These are phyloP conservation scores for Micropterix aruncella DNA, from an alignment of 2,888 invertebrate genomes.

Conservation along the genomic window DNA sequence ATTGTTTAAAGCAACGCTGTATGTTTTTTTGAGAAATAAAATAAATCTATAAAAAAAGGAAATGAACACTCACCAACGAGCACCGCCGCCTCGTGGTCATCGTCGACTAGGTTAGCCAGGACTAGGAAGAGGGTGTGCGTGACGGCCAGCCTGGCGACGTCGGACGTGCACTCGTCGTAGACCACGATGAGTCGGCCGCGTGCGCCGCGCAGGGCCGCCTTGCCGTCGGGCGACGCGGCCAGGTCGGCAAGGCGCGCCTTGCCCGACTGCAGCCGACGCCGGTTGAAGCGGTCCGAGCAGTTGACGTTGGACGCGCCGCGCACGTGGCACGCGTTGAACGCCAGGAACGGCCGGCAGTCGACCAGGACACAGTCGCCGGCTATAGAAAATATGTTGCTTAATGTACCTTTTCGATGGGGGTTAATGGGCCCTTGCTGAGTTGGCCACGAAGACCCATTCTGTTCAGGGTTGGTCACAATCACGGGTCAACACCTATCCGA, in stretches of 20 bases:
- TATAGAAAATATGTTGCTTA: no score
- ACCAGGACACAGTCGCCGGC: constrained; percentile 41
- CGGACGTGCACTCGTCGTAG: constrained; percentile 52
- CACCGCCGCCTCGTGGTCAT: constrained; percentile 48
- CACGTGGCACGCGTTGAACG: constrained; percentile 55
- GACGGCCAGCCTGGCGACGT: constrained; percentile 40
- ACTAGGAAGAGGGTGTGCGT: constrained; percentile 50
- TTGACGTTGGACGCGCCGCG: constrained; percentile 55
- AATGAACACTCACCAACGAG: constrained; percentile 55
- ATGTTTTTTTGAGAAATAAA: no score
- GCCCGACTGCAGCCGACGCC: constrained; percentile 49
- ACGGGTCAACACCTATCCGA: no score
- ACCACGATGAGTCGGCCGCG: constrained; percentile 46
- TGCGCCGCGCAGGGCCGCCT: constrained; percentile 41
- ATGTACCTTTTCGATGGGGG: no score
- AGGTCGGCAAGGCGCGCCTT: constrained; percentile 51
- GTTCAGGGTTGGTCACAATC: no score
- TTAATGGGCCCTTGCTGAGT: no score
- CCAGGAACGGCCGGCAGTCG: constrained; percentile 55
- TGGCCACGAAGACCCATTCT: no score
- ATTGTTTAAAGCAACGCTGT: no score
- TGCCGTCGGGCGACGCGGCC: constrained; percentile 46
- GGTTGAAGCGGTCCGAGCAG: constrained; percentile 54
- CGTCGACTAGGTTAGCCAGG: constrained; percentile 48
- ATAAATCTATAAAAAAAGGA: no score